Conservation (phyloP, 2,888 invertebrate genomes). For the Synanthedon tipuliformis region DNA sequence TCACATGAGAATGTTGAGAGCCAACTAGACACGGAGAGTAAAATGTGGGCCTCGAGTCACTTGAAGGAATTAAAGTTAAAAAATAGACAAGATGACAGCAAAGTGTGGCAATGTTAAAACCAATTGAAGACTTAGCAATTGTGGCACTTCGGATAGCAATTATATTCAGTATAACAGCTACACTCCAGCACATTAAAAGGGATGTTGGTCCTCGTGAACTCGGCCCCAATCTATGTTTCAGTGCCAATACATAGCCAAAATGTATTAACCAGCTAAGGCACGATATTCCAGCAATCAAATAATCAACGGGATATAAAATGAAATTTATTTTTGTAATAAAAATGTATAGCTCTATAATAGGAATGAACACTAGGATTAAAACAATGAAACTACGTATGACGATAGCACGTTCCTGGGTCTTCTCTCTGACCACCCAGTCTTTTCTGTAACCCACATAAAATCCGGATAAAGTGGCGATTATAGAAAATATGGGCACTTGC, state of each 20-base stretch:
- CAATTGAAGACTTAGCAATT: conserved; percentile 55
- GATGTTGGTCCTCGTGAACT: conserved; percentile 81
- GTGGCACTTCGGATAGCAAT: conserved; percentile 78
- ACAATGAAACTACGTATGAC: conserved; percentile 74
- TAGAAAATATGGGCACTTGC: conserved; percentile 78
- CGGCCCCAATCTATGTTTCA: conserved; percentile 73
- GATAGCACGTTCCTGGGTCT: conserved; percentile 73
- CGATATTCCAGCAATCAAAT: conserved; percentile 77
- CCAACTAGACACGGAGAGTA: conserved; percentile 60
- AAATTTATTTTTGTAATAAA: conserved; percentile 63
- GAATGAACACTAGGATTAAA: conserved; percentile 73
- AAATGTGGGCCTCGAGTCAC: conserved; percentile 54
- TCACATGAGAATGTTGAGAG: conserved; percentile 66
- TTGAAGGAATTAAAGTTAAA: conserved; percentile 77
- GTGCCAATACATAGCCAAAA: conserved; percentile 77
- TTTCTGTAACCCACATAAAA: conserved; percentile 81
- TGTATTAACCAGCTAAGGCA: conserved; percentile 86
- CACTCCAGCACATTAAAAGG: conserved; percentile 76
- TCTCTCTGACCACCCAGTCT: conserved; percentile 73
- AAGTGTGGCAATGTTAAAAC: conserved; percentile 73
- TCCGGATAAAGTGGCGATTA: conserved; percentile 83
- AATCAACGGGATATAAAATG: conserved; percentile 74
- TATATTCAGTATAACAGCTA: conserved; percentile 74
- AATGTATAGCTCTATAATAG: conserved; percentile 76
- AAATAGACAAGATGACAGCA: conserved; percentile 77